These are phyloP conservation scores for Takifugu ocellatus DNA, from an alignment of 2,797 vertebrate species.

Conservation along the genomic window DNA sequence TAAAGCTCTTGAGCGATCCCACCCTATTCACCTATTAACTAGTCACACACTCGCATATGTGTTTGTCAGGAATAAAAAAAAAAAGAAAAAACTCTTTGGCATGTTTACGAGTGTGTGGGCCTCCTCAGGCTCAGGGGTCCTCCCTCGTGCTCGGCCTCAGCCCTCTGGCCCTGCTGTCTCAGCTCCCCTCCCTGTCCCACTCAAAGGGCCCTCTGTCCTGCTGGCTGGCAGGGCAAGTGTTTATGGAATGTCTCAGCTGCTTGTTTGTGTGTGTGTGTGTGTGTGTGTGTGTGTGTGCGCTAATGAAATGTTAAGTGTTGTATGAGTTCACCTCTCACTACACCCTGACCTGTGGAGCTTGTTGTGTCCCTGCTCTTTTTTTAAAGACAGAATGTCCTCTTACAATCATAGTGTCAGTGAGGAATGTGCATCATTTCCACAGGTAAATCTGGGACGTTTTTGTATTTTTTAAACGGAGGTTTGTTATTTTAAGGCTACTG, in stretches of 20 bases:
- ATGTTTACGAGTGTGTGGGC: slow-evolving; percentile 46
- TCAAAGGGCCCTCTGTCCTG: slow-evolving; percentile 75
- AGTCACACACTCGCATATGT: slow-evolving; percentile 3
- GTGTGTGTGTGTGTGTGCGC: slow-evolving; percentile 33
- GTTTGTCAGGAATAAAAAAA: slow-evolving; percentile 26
- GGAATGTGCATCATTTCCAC: background rate
- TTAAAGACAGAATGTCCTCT: slow-evolving; percentile 28
- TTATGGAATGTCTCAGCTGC: slow-evolving; percentile 79
- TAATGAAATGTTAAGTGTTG: slow-evolving; percentile 72
- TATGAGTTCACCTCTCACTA: slow-evolving; percentile 59
- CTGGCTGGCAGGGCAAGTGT: slow-evolving; percentile 69
- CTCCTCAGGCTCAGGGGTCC: slow-evolving; percentile 43
- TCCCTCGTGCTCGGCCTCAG: slow-evolving; percentile 54
- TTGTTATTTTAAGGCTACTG: no score
- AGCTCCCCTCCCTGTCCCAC: slow-evolving; percentile 55
- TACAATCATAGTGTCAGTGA: background rate
- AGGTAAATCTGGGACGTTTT: no score
- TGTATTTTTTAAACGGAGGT: no score
- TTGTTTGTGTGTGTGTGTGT: slow-evolving; percentile 13
- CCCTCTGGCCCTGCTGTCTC: slow-evolving; percentile 45
- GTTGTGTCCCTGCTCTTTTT: slow-evolving; percentile 23
- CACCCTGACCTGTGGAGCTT: slow-evolving; percentile 39
- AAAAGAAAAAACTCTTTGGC: slow-evolving; percentile 22
- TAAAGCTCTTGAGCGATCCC: background rate
- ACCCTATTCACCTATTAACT: no score